Base-by-base conservation (phyloP, 2,113 vertebrate genomes). In the Nestor notabilis region DNA sequence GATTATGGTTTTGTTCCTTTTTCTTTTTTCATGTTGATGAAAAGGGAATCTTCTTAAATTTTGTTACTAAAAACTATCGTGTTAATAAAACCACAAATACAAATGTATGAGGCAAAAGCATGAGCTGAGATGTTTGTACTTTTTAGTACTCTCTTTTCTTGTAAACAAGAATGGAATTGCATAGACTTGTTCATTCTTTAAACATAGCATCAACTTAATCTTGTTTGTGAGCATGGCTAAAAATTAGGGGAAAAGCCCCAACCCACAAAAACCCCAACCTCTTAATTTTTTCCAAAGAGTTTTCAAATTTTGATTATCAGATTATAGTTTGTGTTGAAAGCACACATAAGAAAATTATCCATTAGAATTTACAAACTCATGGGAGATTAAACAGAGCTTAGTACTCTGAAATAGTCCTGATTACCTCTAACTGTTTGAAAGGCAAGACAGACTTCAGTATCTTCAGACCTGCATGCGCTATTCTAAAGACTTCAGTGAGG, bases 251-350 rank as follows among this genome's bases (percentile, higher is more conserved):
- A 7, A 88, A 78, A 39, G 3, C 10, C 13, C 10, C 19, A 43
- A n/a, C 8, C 16, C 7, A 28, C 11, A 76, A 70, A 70, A 18
- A 0, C 7, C 9, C 5, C 5, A 28, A 15, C 9, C 9, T 46
- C 49, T 70, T n/a, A 37, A 52, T 50, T 8, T 5, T 63, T 83
- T 55, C 31, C 23, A 18, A n/a, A 25, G 16, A 43, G 10, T 60
- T 85, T 78, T 60, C 13, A 86, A 13, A 17, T 37, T 83, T 83
- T 77, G 20, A 18, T 89, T 27, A 69, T 75, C 35, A 69, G 33
- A n/a, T 50, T 81, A 31, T 43, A 21, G 43, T 87, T 84, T 65
- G 10, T 65, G 18, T 69, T 76, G 37, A 77, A 91, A 53, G 11
- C 20, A 77, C 23, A 17, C 24, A 29, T 20, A 37, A 31, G 35